Evolutionary conservation across 1,140 invertebrate species (phyloP).

Genomic region (Drosophila ercepeae): DNA sequence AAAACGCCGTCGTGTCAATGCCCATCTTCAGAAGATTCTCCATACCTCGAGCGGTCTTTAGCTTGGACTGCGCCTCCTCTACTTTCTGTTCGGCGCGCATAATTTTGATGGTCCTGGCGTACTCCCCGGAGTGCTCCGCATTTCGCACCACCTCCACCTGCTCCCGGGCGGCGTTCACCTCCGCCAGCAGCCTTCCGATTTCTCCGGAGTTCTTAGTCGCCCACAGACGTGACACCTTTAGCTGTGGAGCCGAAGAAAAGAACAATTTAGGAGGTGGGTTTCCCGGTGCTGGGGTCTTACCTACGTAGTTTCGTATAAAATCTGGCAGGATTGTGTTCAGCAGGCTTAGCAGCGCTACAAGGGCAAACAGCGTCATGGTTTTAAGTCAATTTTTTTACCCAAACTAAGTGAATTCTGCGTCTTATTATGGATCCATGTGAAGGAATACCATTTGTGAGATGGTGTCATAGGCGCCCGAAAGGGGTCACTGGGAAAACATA

Average conservation of each 20-base stretch:
- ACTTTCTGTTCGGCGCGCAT: constrained; percentile 76
- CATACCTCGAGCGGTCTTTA: constrained; percentile 37
- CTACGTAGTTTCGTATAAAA: constrained; percentile 68
- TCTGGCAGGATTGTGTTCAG: constrained; percentile 69
- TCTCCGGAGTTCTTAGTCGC: constrained; percentile 4
- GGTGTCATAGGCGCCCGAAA: not conserved
- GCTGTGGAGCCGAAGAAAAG: constrained; percentile 16
- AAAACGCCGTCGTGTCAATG: constrained; percentile 63
- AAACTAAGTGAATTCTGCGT: constrained; percentile 2
- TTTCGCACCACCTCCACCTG: constrained; percentile 51
- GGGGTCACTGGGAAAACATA: not conserved
- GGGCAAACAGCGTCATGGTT: constrained; percentile 56
- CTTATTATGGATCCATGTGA: not conserved
- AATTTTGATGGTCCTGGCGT: constrained; percentile 60
- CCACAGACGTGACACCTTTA: constrained; percentile 69
- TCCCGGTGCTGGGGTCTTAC: constrained; percentile 2
- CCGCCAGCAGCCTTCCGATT: constrained; percentile 19
- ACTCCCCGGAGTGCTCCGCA: constrained; percentile 58
- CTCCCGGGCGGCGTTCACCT: constrained; percentile 52
- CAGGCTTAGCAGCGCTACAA: constrained; percentile 67
- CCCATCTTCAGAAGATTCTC: constrained; percentile 45
- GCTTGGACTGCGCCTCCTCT: constrained; percentile 42
- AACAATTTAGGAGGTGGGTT: not conserved
- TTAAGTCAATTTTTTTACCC: constrained; percentile 34
- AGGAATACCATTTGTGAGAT: constrained; percentile 20